Base-by-base conservation (phyloP, 1,140 invertebrate species). In the Heliothis virescens region DNA sequence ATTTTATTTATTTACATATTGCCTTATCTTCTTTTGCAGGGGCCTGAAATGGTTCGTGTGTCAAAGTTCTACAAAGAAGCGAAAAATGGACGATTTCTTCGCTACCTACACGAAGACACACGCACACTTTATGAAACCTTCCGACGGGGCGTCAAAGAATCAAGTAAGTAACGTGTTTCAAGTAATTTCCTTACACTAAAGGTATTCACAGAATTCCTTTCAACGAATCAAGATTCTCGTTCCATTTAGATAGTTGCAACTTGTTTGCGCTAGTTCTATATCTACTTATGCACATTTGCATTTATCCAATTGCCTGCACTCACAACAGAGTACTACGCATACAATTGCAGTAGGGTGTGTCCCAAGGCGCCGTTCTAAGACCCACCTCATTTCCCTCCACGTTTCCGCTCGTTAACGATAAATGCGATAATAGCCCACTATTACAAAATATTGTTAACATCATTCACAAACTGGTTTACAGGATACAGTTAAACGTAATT, bases 31-130 rank as follows among this genome's bases (percentile, higher is more conserved):
- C 83, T 34, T 47, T 90, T 92, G 18, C 95, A 99, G 98, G 98
- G 98, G 86, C 96, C 97, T 82, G 98, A 99, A 93, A 96, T 98
- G 90, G 97, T 99, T 74, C 96, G 98, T 82, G 98, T 98, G 62
- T 99, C 98, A 21, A 97, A 97, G 90, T 98, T 98, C 92, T 98
- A 97, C 95, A 98, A 98, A 95, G 98, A 99, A 92, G 97, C 98
- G 82, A 98, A 98, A 94, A 98, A 99, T 89, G 98, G 98, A 63
- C 97, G 98, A 91, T 98, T 97, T 89, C 93, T 99, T 52, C 97
- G 96, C 86, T 98, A 97, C 91, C 95, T 98, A 55, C 97, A 97
- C 90, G 98, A 99, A 84, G 99, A 99, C 93, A 97, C 98, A 18
- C 96, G 95, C 83, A 99, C 99, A 3, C 92, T 99, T 0, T 98